A percentile compares a stretch with the other conserved stretches of the same genome.
phyloP scores from a whole-genome alignment of 2,797 vertebrate species.

The Lutjanus argentimaculatus region DNA sequence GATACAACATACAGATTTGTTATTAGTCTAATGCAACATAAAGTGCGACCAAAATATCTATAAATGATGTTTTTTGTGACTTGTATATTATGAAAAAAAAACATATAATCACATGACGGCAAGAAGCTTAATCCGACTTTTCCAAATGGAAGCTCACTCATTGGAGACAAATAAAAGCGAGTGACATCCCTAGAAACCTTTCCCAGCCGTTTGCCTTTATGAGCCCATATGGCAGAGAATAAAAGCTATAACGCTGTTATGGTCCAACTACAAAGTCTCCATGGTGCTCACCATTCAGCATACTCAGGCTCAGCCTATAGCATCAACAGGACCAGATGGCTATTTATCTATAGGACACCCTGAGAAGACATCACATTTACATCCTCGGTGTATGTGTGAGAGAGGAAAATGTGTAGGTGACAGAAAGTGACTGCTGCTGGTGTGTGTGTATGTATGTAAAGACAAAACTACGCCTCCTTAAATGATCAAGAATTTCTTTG shows the following conservation, averaged over 20 bases:
- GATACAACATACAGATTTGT: too few relatives aligned
- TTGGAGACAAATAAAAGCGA: slow-evolving; percentile 61
- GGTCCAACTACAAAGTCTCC: slow-evolving; percentile 68
- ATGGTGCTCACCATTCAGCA: slow-evolving; percentile 50
- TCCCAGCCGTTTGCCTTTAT: slow-evolving; percentile 69
- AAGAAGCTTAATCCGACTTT: slow-evolving; percentile 32
- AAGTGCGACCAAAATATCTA: neutral
- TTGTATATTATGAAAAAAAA: neutral
- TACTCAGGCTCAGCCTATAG: slow-evolving; percentile 65
- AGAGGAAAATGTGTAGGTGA: slow-evolving; percentile 43
- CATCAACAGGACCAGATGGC: slow-evolving; percentile 75
- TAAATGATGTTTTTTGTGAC: neutral
- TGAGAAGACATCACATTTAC: slow-evolving; percentile 52
- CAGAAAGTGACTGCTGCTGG: slow-evolving; percentile 21
- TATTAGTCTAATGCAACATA: too few relatives aligned
- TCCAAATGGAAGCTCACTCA: slow-evolving; percentile 44
- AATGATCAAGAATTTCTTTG: slow-evolving; percentile 35
- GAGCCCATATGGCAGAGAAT: slow-evolving; percentile 78
- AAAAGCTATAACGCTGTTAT: slow-evolving; percentile 65
- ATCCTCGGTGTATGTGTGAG: slow-evolving; percentile 26
- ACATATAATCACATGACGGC: neutral
- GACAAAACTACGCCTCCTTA: slow-evolving; percentile 26
- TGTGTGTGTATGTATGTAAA: neutral
- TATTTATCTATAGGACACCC: slow-evolving; percentile 68
- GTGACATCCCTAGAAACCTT: slow-evolving; percentile 64